These are phyloP conservation scores for Caenorhabditis sp. DNA, from an alignment of 2,888 invertebrate genomes.

Conservation along the genomic window DNA sequence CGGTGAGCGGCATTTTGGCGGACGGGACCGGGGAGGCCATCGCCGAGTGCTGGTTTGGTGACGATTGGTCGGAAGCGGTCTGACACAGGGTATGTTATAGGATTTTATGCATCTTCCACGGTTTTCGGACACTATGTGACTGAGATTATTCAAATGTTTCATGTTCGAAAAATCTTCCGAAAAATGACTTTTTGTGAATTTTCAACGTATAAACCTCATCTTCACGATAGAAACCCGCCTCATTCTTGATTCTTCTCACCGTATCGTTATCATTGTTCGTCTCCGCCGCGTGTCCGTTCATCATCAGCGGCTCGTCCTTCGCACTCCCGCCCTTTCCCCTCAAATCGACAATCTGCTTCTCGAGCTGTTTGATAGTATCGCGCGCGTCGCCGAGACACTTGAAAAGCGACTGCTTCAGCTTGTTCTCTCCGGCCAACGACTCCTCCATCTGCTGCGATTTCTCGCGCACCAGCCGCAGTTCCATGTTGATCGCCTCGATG, in stretches of 20 bases:
- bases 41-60: slow-evolving; percentile 55
- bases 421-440: slow-evolving; percentile 94
- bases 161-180: no score
- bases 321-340: not conserved
- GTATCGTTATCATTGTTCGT: slow-evolving; percentile 54
- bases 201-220: no score
- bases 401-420: slow-evolving; percentile 97
- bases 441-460: slow-evolving; percentile 93
- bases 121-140: no score
- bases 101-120: not conserved
- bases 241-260: not conserved
- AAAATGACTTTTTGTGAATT: no score
- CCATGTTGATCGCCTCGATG: slow-evolving; percentile 60
- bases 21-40: slow-evolving; percentile 54
- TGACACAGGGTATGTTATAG: not conserved
- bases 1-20: slow-evolving; percentile 45
- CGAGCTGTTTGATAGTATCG: slow-evolving; percentile 51
- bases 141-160: no score
- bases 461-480: slow-evolving; percentile 84
- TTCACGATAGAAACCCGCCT: no score
- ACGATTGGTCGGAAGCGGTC: slow-evolving; percentile 60
- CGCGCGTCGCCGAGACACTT: slow-evolving; percentile 81
- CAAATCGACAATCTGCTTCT: slow-evolving; percentile 35
- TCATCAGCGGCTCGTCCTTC: no score
- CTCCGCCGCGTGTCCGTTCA: slow-evolving; percentile 33